Conservation (phyloP, 1,140 invertebrate species). For the Pogonomyrmex barbatus region DNA sequence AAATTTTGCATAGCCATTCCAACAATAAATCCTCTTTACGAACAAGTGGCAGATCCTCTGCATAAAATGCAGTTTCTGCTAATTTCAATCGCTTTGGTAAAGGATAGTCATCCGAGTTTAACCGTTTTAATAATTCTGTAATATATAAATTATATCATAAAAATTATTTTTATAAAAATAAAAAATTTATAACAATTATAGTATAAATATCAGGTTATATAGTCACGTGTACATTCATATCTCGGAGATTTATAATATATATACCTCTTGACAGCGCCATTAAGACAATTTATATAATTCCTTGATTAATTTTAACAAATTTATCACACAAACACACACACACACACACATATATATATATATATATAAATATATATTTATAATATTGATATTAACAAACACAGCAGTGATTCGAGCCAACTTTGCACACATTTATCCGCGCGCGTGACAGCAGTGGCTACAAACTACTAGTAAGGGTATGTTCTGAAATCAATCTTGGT, state of each 20-base stretch:
- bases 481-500: too few species aligned
- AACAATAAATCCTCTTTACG: slow-evolving; percentile 76
- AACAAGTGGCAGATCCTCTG: slow-evolving; percentile 71
- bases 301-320: neutral
- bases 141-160: slow-evolving; percentile 3
- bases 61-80: slow-evolving; percentile 79
- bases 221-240: neutral
- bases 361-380: too few species aligned
- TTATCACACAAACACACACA: too few species aligned
- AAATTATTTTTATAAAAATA: slow-evolving; percentile 1
- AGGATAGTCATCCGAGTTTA: slow-evolving; percentile 71
- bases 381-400: too few species aligned
- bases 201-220: neutral
- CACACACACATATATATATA: too few species aligned
- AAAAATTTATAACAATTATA: slow-evolving; percentile 11
- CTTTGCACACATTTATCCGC: too few species aligned
- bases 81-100: slow-evolving; percentile 80
- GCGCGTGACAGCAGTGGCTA: too few species aligned
- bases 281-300: neutral
- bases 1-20: slow-evolving; percentile 74
- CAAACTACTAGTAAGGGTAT: too few species aligned
- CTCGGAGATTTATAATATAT: slow-evolving; percentile 9
- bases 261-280: slow-evolving; percentile 73
- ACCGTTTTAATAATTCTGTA: slow-evolving; percentile 71
- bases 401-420: too few species aligned